Evolutionary conservation across 2,888 invertebrate species (phyloP).

Genomic region (Oxystoma pomonae): DNA sequence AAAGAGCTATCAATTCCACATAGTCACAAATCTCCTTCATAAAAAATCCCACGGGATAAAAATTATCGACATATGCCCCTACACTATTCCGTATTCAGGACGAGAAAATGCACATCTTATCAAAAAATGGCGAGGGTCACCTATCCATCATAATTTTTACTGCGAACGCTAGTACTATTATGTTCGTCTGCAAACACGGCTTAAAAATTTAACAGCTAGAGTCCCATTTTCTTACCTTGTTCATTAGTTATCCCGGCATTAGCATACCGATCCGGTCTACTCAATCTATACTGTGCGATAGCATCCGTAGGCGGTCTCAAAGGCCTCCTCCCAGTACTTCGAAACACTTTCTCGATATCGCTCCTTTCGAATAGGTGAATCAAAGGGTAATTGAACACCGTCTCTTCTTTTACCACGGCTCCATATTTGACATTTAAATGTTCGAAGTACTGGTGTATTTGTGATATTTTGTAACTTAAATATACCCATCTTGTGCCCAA

Average conservation of each 20-base stretch:
- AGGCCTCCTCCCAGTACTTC: conserved; percentile 68
- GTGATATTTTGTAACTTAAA: conserved; percentile 58
- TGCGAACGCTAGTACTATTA: too few relatives aligned
- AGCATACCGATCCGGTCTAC: conserved; percentile 74
- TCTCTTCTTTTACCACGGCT: conserved; percentile 71
- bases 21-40: too few relatives aligned
- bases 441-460: conserved; percentile 75
- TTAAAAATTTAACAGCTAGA: too few relatives aligned
- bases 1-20: too few relatives aligned
- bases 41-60: too few relatives aligned
- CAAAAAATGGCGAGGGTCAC: too few relatives aligned
- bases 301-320: conserved; percentile 81
- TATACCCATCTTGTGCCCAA: conserved; percentile 76
- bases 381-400: conserved; percentile 66
- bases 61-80: too few relatives aligned
- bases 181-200: too few relatives aligned
- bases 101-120: too few relatives aligned
- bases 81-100: too few relatives aligned
- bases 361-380: too few relatives aligned
- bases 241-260: conserved; percentile 80
- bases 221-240: conserved; percentile 63
- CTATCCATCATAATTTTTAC: too few relatives aligned
- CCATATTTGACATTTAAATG: conserved; percentile 73
- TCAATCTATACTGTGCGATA: conserved; percentile 67
- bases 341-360: conserved; percentile 74